Conservation (phyloP, 2,888 invertebrate species). For the Brachynemurus nebulosus region DNA sequence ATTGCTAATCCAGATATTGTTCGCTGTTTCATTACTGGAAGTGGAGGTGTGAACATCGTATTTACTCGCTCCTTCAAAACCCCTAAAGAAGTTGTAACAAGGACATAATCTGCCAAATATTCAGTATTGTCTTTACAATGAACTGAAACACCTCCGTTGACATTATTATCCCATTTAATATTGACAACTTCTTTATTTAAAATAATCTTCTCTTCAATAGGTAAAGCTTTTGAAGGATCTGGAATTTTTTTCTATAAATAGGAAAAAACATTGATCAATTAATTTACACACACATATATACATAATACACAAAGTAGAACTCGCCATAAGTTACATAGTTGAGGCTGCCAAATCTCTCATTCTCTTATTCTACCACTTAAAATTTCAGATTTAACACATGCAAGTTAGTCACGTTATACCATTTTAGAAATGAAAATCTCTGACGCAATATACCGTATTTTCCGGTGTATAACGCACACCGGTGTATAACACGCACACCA, state of each 20-base stretch:
- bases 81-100: conserved; percentile 55
- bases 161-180: conserved; percentile 24
- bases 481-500: no score
- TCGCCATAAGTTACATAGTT: not conserved
- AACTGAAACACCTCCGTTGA: conserved; percentile 29
- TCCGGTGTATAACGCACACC: no score
- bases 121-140: conserved; percentile 36
- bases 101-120: conserved; percentile 45
- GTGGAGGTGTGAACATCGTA: conserved; percentile 38
- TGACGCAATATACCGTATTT: no score
- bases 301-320: no score
- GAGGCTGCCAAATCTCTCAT: no score
- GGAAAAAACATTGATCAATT: conserved; percentile 3
- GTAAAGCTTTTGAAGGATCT: conserved; percentile 20
- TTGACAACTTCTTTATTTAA: conserved; percentile 27
- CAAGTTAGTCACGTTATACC: no score
- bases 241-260: conserved; percentile 26
- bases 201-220: conserved; percentile 25
- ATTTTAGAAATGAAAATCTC: no score
- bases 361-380: no score
- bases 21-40: conserved; percentile 38
- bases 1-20: conserved; percentile 44
- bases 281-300: no score
- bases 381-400: no score
- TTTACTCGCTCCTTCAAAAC: conserved; percentile 45